A percentile compares a stretch with the other conserved stretches of the same genome.
Conservation (phyloP, 2,888 invertebrate species). For the Amphipoea oculea region DNA sequence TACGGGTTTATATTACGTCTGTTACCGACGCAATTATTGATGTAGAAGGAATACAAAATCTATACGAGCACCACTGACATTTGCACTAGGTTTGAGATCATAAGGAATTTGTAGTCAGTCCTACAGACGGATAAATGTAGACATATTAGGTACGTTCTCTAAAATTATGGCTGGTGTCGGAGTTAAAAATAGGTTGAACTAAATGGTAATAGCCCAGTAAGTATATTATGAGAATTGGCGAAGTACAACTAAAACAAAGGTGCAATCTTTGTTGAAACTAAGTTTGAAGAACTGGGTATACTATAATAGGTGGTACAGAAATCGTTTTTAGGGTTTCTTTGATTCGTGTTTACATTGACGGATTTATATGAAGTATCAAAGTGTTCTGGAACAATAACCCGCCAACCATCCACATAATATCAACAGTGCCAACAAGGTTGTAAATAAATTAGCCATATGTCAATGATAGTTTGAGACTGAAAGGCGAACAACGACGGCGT, state of each 20-base stretch:
- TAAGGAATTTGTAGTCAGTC: conserved; percentile 55
- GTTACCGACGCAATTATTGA: conserved; percentile 74
- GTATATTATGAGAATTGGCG: conserved; percentile 61
- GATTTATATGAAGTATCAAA: conserved; percentile 6
- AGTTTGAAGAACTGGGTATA: conserved; percentile 20
- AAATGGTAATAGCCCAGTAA: conserved; percentile 51
- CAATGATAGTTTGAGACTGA: conserved; percentile 70
- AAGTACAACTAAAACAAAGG: conserved; percentile 62
- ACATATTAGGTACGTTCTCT: conserved; percentile 27
- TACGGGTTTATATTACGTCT: conserved; percentile 78
- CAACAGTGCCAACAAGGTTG: conserved; percentile 50
- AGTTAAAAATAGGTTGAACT: conserved; percentile 58
- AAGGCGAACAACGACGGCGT: conserved; percentile 74
- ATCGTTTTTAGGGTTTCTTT: conserved; percentile 11
- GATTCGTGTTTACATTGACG: conserved; percentile 2
- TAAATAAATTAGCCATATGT: conserved; percentile 69
- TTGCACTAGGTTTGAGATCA: conserved; percentile 65
- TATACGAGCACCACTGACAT: conserved; percentile 67
- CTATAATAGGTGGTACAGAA: neutral
- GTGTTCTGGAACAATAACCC: conserved; percentile 27
- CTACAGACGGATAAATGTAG: conserved; percentile 33
- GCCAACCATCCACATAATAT: conserved; percentile 7
- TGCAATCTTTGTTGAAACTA: conserved; percentile 37
- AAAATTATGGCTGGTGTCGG: conserved; percentile 47
- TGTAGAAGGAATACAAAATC: conserved; percentile 71